These are phyloP conservation scores for Corythornis leucogaster DNA, from an alignment of 2,797 vertebrate genomes.

Conservation along the genomic window DNA sequence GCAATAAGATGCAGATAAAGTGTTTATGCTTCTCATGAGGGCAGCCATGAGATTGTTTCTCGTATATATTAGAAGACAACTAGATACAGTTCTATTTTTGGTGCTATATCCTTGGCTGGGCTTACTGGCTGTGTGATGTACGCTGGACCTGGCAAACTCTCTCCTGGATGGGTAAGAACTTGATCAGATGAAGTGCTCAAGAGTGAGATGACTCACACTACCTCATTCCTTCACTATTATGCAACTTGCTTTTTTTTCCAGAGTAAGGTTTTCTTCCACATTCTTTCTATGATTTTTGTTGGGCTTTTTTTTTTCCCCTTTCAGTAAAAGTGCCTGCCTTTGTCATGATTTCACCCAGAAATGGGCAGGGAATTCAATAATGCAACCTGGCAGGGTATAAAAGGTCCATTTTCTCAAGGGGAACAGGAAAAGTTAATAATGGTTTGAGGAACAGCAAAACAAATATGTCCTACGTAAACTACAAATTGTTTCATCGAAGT, in stretches of 20 bases:
- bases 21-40: not conserved
- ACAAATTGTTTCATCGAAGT: slow-evolving; percentile 43
- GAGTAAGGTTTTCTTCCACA: slow-evolving; percentile 28
- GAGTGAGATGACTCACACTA: slow-evolving; percentile 36
- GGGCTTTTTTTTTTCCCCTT: not conserved
- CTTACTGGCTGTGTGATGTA: not conserved
- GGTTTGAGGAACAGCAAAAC: slow-evolving; percentile 51
- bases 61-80: not conserved
- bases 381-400: slow-evolving; percentile 47
- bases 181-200: slow-evolving; percentile 3
- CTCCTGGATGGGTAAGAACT: slow-evolving; percentile 18
- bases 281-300: not conserved
- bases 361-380: slow-evolving; percentile 14
- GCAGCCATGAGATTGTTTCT: not conserved
- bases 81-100: not conserved
- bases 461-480: slow-evolving; percentile 31
- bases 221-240: slow-evolving; percentile 28
- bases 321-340: slow-evolving; percentile 16
- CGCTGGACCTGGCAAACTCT: not conserved
- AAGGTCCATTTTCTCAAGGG: slow-evolving; percentile 56
- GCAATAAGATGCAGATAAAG: not conserved
- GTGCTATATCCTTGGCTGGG: not conserved
- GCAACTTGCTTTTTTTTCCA: slow-evolving; percentile 25
- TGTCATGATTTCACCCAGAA: not conserved
- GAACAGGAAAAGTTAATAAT: slow-evolving; percentile 71